Evolutionary conservation across 2,797 vertebrate genomes (phyloP).

Genomic region (Pogoniulus pusillus): DNA sequence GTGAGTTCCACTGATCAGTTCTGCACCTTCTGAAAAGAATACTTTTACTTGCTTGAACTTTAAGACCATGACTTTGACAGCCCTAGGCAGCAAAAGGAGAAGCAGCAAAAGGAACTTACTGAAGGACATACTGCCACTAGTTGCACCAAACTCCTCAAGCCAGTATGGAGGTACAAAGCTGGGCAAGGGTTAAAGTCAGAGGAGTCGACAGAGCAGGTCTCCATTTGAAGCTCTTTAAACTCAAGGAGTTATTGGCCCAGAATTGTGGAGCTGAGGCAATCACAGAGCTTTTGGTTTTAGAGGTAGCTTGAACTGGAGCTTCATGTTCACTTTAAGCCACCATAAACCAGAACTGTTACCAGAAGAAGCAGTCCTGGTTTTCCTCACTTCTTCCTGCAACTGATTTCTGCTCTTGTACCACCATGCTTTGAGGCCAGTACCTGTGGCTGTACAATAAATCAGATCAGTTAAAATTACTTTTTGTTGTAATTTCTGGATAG

Average conservation of each 20-base stretch:
- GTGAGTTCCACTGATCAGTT: not conserved
- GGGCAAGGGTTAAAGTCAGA: not conserved
- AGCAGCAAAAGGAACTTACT: not conserved
- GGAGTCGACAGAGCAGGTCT: not conserved
- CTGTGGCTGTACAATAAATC: not conserved
- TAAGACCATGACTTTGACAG: not conserved
- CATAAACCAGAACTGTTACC: not conserved
- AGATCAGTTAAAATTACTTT: not conserved
- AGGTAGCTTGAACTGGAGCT: not conserved
- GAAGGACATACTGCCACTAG: not conserved
- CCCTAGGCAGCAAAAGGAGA: not conserved
- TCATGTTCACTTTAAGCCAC: not conserved
- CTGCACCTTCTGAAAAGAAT: not conserved
- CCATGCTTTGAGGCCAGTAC: not conserved
- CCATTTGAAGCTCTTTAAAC: not conserved
- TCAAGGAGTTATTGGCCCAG: not conserved
- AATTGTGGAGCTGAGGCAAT: not conserved
- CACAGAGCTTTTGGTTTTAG: not conserved
- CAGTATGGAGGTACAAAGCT: not conserved
- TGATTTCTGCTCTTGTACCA: not conserved
- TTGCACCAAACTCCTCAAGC: not conserved
- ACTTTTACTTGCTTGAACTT: not conserved
- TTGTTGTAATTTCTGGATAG: not conserved
- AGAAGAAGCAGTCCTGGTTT: not conserved
- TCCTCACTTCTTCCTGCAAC: rapidly evolving